Base-by-base conservation (phyloP, 2,113 vertebrate genomes). In the Felis chaus region DNA sequence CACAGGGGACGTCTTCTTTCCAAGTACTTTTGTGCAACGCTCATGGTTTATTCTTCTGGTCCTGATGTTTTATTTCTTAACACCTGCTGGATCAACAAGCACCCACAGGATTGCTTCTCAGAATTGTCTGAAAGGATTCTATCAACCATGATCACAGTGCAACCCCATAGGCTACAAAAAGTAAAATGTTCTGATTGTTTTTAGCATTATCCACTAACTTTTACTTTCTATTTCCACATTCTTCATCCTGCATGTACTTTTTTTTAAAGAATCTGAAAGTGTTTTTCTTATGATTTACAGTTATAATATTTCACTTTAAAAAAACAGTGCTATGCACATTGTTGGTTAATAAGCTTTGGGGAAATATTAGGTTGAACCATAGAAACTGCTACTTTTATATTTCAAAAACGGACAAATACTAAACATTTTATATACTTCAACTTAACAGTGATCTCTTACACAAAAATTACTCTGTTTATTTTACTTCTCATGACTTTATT, bases 41-140 rank as follows among this genome's bases (percentile, higher is more conserved):
- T 87, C 84, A 33, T 73, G 79, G 39, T 63, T 96, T 48, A 82
- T 69, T 85, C 78, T 91, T 96, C 79, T n/a, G 25, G 79, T 86
- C 89, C 83, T 82, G 10, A 63, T 73, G 13, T 85, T 95, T 95
- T 96, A 79, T 87, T 96, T 95, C 73, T 69, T 80, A 87, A 71
- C 65, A 94, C 73, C 63, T 66, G 3, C n/a, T 95, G 50, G 31
- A 91, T 89, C 48, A 91, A 71, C 66, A 93, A 61, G 23, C 41
- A 79, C 73, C 48, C 71, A 18, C 18, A 53, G 57, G 36, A 90
- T 80, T 25, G 2, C 71, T 84, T 74, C 69, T 89, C 89, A 91
- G 87, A 94, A 92, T 27, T 63, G 29, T 86, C 65, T 74, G 68
- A 66, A 96, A 95, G 39, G 10, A 74, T 92, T 82, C 48, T 78